These are phyloP conservation scores for Lycaena phlaeas DNA, from an alignment of 2,888 invertebrate genomes.

Conservation along the genomic window DNA sequence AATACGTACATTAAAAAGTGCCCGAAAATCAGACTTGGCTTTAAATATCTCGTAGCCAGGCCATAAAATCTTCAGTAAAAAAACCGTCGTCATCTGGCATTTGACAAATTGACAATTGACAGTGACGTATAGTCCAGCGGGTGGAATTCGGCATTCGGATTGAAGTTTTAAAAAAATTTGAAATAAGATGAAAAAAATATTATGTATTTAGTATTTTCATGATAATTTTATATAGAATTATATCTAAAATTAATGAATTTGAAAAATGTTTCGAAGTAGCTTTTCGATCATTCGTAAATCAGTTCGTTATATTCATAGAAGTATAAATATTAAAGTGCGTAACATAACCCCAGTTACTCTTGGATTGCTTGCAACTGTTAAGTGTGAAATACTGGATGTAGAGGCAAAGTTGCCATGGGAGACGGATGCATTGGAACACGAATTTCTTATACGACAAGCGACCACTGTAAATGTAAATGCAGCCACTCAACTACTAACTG, in stretches of 20 bases:
- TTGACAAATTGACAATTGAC: too few species aligned
- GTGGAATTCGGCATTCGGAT: too few species aligned
- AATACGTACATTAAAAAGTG: too few species aligned
- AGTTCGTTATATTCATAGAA: conserved; percentile 27
- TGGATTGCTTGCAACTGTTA: conserved; percentile 36
- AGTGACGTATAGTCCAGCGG: too few species aligned
- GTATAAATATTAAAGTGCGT: conserved; percentile 29
- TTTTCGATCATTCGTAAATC: conserved; percentile 34
- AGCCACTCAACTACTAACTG: conserved; percentile 68
- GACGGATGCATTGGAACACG: conserved; percentile 54
- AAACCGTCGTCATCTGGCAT: too few species aligned
- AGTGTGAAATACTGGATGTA: conserved; percentile 37
- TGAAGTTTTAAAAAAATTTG: not conserved
- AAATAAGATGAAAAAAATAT: not conserved
- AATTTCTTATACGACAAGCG: conserved; percentile 67
- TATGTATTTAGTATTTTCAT: too few species aligned
- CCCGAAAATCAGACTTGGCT: too few species aligned
- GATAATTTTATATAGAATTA: too few species aligned
- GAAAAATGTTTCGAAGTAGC: conserved; percentile 40
- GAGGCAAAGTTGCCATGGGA: conserved; percentile 32
- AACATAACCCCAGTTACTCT: conserved; percentile 38
- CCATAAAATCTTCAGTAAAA: too few species aligned
- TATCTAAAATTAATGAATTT: too few species aligned
- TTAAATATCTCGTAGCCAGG: too few species aligned
- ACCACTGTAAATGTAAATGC: conserved; percentile 68